Percentiles rank a stretch among this genome's conserved stretches.
phyloP scores from a whole-genome alignment of 2,888 invertebrate species.

The Protophormia terraenovae region DNA sequence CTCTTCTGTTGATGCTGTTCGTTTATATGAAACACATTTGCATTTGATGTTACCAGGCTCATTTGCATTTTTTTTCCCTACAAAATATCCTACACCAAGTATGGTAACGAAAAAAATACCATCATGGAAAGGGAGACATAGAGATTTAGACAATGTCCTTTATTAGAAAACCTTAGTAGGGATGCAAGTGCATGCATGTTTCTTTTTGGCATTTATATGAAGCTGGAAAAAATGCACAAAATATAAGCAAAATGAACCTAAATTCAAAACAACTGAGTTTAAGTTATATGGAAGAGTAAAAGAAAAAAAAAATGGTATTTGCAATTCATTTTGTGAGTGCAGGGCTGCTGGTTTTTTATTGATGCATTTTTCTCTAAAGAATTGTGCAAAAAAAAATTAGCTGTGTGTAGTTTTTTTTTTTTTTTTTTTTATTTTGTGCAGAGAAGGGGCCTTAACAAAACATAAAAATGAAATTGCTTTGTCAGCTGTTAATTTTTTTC shows the following conservation, averaged over 20 bases:
- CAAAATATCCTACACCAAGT: neutral
- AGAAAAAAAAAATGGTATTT: neutral
- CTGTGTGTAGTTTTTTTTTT: neutral
- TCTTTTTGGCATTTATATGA: neutral
- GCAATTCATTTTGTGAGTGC: constrained; percentile 37
- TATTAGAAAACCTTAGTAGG: neutral
- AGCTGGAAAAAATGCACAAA: constrained; percentile 9
- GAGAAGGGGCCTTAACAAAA: constrained; percentile 1
- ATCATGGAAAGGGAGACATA: neutral
- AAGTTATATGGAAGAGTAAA: neutral
- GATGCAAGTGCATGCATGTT: constrained; percentile 15
- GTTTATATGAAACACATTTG: constrained; percentile 36
- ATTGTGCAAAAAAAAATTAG: constrained; percentile 15
- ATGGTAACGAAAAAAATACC: neutral
- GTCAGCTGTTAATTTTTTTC: constrained; percentile 69
- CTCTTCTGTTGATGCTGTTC: constrained; percentile 20
- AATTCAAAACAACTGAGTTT: constrained; percentile 14
- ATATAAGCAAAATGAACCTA: constrained; percentile 6
- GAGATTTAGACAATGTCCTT: neutral
- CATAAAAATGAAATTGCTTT: constrained; percentile 66
- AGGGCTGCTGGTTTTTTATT: neutral
- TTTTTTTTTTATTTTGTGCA: constrained; percentile 3
- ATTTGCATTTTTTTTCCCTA: neutral
- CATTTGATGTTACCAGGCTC: constrained; percentile 19
- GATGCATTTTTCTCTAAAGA: constrained; percentile 49